These are phyloP conservation scores for Taenaris catops DNA, from an alignment of 2,888 invertebrate species.

Conservation along the genomic window DNA sequence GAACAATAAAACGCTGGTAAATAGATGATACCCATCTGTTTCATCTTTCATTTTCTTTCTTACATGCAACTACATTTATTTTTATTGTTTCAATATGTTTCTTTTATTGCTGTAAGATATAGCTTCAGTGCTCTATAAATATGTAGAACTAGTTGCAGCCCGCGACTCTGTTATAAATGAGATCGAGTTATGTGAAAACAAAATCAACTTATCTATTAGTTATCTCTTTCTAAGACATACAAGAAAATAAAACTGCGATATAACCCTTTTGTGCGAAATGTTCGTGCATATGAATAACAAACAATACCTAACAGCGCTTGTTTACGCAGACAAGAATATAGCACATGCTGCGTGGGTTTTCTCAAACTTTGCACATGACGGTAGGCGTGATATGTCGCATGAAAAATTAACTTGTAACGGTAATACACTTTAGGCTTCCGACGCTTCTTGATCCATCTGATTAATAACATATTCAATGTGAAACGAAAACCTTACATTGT, in stretches of 20 bases:
- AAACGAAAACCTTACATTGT: no score
- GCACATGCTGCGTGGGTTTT: slow-evolving; percentile 22
- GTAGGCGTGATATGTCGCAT: slow-evolving; percentile 19
- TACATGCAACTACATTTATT: no score
- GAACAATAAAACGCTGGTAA: no score
- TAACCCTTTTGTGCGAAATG: slow-evolving; percentile 8
- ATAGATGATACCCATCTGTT: no score
- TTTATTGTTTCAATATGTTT: no score
- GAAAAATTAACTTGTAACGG: slow-evolving; percentile 8
- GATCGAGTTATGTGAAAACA: not conserved
- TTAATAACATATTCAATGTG: no score
- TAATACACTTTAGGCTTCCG: slow-evolving; percentile 2
- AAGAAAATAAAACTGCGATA: not conserved
- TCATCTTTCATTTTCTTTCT: no score
- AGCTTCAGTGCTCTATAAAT: no score
- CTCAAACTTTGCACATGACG: slow-evolving; percentile 12
- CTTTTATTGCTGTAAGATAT: no score
- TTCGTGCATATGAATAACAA: slow-evolving; percentile 9
- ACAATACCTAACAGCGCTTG: slow-evolving; percentile 7
- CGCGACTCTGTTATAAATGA: no score
- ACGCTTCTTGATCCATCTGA: no score
- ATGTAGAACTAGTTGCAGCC: no score
- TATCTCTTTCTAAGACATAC: not conserved
- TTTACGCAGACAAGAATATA: slow-evolving; percentile 10
- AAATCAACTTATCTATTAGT: not conserved